Evolutionary conservation across 2,888 invertebrate species (phyloP).

Genomic region (Conomelus anceps): DNA sequence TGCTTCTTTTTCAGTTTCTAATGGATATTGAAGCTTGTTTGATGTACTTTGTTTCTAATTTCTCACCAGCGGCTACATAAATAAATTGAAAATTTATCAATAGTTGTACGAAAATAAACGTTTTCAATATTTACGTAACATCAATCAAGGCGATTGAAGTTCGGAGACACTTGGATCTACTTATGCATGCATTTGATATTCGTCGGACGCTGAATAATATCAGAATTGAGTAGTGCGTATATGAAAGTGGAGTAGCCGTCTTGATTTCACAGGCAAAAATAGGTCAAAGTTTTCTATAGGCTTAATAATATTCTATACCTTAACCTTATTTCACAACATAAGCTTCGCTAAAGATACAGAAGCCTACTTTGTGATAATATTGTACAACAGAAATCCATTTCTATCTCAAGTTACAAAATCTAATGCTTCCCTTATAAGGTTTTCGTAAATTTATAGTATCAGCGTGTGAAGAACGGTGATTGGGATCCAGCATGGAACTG

Average conservation of each 20-base stretch:
- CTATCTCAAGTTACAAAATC: neutral
- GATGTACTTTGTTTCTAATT: too few species aligned
- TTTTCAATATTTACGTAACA: too few species aligned
- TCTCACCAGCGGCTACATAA: too few species aligned
- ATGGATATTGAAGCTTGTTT: too few species aligned
- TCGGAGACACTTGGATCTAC: neutral
- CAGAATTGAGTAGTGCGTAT: neutral
- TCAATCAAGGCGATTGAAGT: neutral
- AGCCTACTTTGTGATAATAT: neutral
- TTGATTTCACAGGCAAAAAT: neutral
- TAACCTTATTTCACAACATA: neutral
- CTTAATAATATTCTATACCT: neutral
- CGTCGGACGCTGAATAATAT: neutral
- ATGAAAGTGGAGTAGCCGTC: neutral
- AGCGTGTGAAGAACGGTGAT: too few species aligned
- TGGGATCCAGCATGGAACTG: too few species aligned
- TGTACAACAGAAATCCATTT: neutral
- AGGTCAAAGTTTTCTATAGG: neutral
- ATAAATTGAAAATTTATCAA: too few species aligned
- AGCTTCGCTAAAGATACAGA: neutral
- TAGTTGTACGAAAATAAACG: too few species aligned
- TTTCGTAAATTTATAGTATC: neutral
- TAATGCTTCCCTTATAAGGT: neutral
- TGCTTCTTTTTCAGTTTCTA: too few species aligned
- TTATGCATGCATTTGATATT: neutral